Evolutionary conservation across 1,140 invertebrate species (phyloP), one percentile per base, ranked within the genome.

Genomic region (Venustaconcha ellipsiformis): DNA sequence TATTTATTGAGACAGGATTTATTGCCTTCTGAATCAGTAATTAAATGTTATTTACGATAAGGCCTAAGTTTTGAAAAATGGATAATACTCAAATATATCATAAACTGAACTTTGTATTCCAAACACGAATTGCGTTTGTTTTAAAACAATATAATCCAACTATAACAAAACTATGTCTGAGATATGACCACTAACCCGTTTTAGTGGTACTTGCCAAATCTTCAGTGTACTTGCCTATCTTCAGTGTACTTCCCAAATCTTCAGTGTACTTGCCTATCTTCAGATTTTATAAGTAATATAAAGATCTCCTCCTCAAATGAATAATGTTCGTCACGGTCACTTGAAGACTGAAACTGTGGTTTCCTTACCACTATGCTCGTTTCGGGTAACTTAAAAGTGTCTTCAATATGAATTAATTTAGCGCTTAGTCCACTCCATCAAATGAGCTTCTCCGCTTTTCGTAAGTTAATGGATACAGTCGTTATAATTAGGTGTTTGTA

Each of bases 231-330:
- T 70, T 70, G 18, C 58, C 69, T 26, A 59, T 71, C 20, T 71
- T 71, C 17, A 71, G 37, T n/a, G 70, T 65, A 8, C 65, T 59
- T 14, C 62, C 70, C 56, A 70, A 30, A 55, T 70, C 69, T 60
- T 70, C 69, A 20, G 6, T 69, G 23, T 57, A 69, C 17, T 70
- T 70, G 18, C 58, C 69, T 26, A 59, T 71, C 20, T 71, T 71
- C 17, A 71, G 37, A 8, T 26, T 71, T 71, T 3, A 71, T 37
- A 14, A 70, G 59, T 2, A 70, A 57, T 37, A 70, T 70, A 57
- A 70, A 70, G 57, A 70, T 11, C 13, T 70, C 69, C 62, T 70
- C 69, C 26, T 70, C 69, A 23, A 70, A 17, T 1, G 13, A 18
- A 62, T 37, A 70, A 37, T 70, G 58, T 20, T 14, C 64, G 12